phyloP scores from a whole-genome alignment of 1,140 invertebrate species.

The Reticulitermes speratus region DNA sequence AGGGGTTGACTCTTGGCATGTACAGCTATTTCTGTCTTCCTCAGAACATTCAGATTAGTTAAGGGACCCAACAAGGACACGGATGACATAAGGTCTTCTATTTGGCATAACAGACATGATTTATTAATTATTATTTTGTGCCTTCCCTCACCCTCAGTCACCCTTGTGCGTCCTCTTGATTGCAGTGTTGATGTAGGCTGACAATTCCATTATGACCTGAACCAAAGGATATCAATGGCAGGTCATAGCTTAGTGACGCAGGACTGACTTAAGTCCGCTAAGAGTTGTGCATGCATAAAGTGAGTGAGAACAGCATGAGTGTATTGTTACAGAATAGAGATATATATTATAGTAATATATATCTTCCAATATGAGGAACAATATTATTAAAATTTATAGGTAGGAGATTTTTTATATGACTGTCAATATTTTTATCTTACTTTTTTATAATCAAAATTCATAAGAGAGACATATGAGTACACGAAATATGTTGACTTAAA shows the following conservation, averaged over 20 bases:
- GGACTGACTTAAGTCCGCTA: not conserved
- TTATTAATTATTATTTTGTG: not conserved
- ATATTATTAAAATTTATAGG: not conserved
- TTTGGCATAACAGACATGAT: not conserved
- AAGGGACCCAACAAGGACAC: constrained; percentile 35
- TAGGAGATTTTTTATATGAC: not conserved
- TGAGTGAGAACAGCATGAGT: not conserved
- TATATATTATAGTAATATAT: constrained; percentile 18
- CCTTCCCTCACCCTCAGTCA: not conserved
- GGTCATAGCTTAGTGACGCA: not conserved
- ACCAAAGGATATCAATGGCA: not conserved
- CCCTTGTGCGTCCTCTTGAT: not conserved
- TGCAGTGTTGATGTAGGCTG: not conserved
- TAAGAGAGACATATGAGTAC: not conserved
- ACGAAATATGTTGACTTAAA: not conserved
- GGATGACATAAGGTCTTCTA: not conserved
- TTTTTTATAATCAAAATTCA: constrained; percentile 20
- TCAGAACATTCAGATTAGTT: too few relatives aligned
- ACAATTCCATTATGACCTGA: constrained; percentile 16
- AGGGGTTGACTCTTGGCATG: too few relatives aligned
- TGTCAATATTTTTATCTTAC: constrained; percentile 17
- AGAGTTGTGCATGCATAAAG: too few relatives aligned
- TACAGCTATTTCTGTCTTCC: too few relatives aligned
- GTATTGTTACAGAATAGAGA: not conserved
- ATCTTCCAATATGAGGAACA: not conserved